phyloP scores from a whole-genome alignment of 2,113 vertebrate genomes.

The Falcunculus frontatus region DNA sequence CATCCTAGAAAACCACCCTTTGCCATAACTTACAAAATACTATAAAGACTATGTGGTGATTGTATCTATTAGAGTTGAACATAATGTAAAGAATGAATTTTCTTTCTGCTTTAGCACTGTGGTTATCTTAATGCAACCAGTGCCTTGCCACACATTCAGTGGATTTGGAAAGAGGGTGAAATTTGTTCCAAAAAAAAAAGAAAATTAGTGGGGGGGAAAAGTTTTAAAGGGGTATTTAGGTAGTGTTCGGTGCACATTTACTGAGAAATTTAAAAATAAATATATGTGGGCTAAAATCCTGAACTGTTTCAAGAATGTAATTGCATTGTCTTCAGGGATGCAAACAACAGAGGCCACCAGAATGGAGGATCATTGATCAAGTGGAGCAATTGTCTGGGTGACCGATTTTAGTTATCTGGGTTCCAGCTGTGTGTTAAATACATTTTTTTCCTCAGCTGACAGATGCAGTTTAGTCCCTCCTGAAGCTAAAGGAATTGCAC shows the following conservation, averaged over 20 bases:
- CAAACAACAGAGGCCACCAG: not conserved
- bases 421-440: not conserved
- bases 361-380: not conserved
- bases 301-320: not conserved
- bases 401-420: not conserved
- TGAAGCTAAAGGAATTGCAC: not conserved
- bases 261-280: not conserved
- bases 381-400: not conserved
- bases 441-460: not conserved
- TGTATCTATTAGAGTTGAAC: not conserved
- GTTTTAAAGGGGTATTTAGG: not conserved
- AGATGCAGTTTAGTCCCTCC: not conserved
- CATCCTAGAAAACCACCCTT: not conserved
- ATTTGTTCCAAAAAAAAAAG: not conserved
- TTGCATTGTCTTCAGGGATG: not conserved
- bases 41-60: not conserved
- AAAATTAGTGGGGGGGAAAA: not conserved
- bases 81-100: not conserved
- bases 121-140: not conserved
- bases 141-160: not conserved
- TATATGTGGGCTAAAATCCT: not conserved
- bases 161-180: not conserved
- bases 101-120: not conserved
- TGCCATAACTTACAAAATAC: not conserved
- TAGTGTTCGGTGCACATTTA: not conserved